A percentile compares a stretch with the other conserved stretches of the same genome.
These are phyloP conservation scores for Morone chrysops DNA, from an alignment of 2,113 vertebrate species.

Conservation along the genomic window DNA sequence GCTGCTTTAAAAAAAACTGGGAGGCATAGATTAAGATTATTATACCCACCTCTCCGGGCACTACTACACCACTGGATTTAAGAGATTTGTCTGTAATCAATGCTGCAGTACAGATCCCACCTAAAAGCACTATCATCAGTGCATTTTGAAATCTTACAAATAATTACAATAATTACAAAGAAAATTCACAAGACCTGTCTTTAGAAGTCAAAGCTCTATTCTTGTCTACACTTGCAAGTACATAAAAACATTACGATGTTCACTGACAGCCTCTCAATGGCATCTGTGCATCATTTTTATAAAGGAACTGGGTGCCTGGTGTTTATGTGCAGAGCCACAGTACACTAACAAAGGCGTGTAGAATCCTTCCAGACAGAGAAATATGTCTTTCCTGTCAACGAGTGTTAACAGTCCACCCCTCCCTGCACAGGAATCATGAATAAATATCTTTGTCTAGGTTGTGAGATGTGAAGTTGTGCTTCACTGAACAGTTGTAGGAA, in stretches of 20 bases:
- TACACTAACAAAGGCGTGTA: conserved; percentile 45
- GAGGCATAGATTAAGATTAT: too few species aligned
- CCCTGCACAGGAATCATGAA: conserved; percentile 70
- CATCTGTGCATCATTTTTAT: conserved; percentile 8
- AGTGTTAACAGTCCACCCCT: conserved; percentile 49
- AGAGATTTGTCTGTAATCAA: not conserved
- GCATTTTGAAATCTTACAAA: conserved; percentile 16
- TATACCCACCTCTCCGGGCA: too few species aligned
- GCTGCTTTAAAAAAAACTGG: too few species aligned
- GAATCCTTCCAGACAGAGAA: conserved; percentile 65
- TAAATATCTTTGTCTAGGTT: conserved; percentile 72
- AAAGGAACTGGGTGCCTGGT: not conserved
- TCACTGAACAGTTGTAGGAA: conserved; percentile 52
- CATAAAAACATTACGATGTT: conserved; percentile 31
- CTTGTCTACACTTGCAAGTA: conserved; percentile 30
- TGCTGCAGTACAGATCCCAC: not conserved
- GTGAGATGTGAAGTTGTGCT: conserved; percentile 61
- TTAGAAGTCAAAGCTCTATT: conserved; percentile 2
- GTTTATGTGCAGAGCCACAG: conserved; percentile 20
- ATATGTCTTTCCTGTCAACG: conserved; percentile 65
- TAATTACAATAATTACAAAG: conserved; percentile 24
- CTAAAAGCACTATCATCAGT: conserved; percentile 24
- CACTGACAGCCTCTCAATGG: conserved; percentile 4
- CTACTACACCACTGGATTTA: too few species aligned
- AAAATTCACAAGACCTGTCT: conserved; percentile 19